A percentile compares a stretch with the other conserved stretches of the same genome.
These are phyloP conservation scores for Chaetodon trifascialis DNA, from an alignment of 2,113 vertebrate genomes.

Conservation along the genomic window DNA sequence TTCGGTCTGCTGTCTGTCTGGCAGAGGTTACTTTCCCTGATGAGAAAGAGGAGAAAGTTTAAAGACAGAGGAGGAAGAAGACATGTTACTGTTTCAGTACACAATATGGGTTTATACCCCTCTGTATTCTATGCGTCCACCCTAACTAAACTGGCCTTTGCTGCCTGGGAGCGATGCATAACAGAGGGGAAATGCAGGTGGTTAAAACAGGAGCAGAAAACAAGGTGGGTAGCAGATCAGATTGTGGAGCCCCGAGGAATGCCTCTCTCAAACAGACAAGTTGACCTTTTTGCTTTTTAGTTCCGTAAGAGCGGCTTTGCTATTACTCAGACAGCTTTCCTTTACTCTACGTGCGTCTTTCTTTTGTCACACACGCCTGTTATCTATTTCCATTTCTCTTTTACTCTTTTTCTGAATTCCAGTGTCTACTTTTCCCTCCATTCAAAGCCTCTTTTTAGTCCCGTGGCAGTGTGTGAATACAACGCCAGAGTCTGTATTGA, in stretches of 20 bases:
- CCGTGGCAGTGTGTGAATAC: constrained; percentile 21
- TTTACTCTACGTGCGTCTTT: not conserved
- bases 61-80: constrained; percentile 6
- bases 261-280: constrained; percentile 38
- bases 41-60: constrained; percentile 5
- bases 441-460: constrained; percentile 1
- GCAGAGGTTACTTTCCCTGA: constrained; percentile 20
- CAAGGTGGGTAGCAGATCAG: constrained; percentile 38
- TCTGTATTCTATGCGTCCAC: not conserved
- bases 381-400: constrained; percentile 29
- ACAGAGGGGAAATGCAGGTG: constrained; percentile 14
- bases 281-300: constrained; percentile 70
- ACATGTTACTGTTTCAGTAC: not conserved
- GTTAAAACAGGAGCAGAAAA: constrained; percentile 38
- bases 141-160: constrained; percentile 13
- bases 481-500: constrained; percentile 7
- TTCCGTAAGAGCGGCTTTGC: constrained; percentile 50
- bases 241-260: constrained; percentile 21
- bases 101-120: not conserved
- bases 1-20: constrained; percentile 42
- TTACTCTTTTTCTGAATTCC: constrained; percentile 22
- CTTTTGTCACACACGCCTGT: constrained; percentile 29
- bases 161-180: constrained; percentile 7
- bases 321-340: constrained; percentile 45
- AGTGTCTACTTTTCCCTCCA: not conserved